Evolutionary conservation across 2,113 vertebrate genomes (phyloP).

Genomic region (Polypterus senegalus): DNA sequence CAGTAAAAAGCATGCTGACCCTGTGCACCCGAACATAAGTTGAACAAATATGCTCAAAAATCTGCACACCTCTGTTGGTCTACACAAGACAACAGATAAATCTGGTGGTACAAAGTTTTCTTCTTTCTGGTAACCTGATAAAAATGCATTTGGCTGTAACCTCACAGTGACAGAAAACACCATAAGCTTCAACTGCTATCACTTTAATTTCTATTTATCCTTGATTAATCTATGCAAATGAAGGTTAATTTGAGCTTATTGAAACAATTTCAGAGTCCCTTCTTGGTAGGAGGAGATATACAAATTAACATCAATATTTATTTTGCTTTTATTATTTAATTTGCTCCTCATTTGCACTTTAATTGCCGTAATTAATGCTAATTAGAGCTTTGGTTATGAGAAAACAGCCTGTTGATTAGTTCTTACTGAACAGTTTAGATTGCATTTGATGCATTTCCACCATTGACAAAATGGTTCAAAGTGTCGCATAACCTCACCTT

Average conservation of each 20-base stretch:
- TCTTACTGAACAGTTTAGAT: conserved; percentile 24
- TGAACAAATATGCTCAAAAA: too few relatives aligned
- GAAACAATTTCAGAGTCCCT: conserved; percentile 30
- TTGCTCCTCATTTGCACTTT: conserved; percentile 67
- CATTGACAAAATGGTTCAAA: too few relatives aligned
- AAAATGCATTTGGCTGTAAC: conserved; percentile 7
- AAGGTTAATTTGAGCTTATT: conserved; percentile 42
- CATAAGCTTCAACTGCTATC: conserved; percentile 28
- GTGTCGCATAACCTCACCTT: too few relatives aligned
- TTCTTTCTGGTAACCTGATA: background rate
- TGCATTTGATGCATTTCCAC: conserved; percentile 3
- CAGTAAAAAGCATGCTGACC: too few relatives aligned
- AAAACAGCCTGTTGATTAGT: conserved; percentile 46
- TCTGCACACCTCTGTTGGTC: too few relatives aligned
- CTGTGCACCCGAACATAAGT: too few relatives aligned
- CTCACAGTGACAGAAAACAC: conserved; percentile 13
- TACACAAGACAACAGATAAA: too few relatives aligned
- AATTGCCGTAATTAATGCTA: conserved; percentile 75
- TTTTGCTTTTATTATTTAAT: conserved; percentile 44
- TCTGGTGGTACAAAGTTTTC: too few relatives aligned
- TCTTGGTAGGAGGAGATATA: conserved; percentile 27
- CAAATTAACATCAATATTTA: conserved; percentile 55
- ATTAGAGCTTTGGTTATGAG: conserved; percentile 60
- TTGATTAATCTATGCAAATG: conserved; percentile 49
- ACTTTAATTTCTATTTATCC: conserved; percentile 42